phyloP scores from a whole-genome alignment of 2,888 invertebrate species.

The Brenthis daphne region DNA sequence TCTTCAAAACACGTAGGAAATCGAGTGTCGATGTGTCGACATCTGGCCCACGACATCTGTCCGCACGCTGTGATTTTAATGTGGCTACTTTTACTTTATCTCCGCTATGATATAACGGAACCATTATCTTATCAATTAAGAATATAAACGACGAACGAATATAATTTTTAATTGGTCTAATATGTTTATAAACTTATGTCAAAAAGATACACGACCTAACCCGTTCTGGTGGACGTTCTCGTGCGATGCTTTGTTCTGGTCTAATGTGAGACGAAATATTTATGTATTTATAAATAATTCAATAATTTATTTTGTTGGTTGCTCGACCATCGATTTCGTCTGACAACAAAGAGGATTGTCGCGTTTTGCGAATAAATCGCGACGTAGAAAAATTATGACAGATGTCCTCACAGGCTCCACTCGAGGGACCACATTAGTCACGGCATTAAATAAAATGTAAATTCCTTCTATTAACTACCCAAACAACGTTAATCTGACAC shows the following conservation, averaged over 20 bases:
- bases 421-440: slow-evolving; percentile 67
- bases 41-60: slow-evolving; percentile 50
- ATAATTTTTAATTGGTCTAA: slow-evolving; percentile 63
- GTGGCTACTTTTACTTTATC: slow-evolving; percentile 59
- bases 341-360: slow-evolving; percentile 70
- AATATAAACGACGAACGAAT: slow-evolving; percentile 57
- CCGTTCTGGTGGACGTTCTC: slow-evolving; percentile 52
- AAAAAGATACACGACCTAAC: slow-evolving; percentile 56
- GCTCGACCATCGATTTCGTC: slow-evolving; percentile 50
- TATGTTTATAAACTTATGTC: slow-evolving; percentile 47
- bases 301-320: slow-evolving; percentile 61
- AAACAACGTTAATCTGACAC: slow-evolving; percentile 64
- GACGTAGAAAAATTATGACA: slow-evolving; percentile 82
- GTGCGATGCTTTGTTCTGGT: slow-evolving; percentile 53
- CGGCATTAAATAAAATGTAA: slow-evolving; percentile 72
- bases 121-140: slow-evolving; percentile 56
- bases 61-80: slow-evolving; percentile 67
- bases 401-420: slow-evolving; percentile 61
- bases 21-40: slow-evolving; percentile 26
- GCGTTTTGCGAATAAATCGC: slow-evolving; percentile 73
- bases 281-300: slow-evolving; percentile 65
- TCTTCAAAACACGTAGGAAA: slow-evolving; percentile 30
- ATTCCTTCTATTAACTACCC: slow-evolving; percentile 61
- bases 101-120: slow-evolving; percentile 57
- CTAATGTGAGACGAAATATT: slow-evolving; percentile 52